Evolutionary conservation across 1,140 invertebrate genomes (phyloP).

Genomic region (Melipona quadrifasciata): DNA sequence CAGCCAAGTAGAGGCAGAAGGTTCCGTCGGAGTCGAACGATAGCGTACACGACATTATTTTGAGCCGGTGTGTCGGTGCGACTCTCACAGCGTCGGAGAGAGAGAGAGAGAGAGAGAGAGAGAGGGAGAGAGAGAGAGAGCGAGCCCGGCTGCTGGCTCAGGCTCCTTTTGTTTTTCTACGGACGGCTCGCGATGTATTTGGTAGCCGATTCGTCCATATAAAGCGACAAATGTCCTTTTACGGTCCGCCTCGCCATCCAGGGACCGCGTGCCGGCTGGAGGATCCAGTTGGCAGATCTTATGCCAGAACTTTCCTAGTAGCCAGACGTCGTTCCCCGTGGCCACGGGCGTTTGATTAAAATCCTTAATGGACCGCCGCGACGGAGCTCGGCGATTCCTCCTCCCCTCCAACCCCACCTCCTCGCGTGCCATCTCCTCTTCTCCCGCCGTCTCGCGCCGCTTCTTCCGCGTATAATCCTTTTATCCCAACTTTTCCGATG

Average conservation of each 20-base stretch:
- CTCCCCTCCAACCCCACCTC: background rate
- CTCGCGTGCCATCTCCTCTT: background rate
- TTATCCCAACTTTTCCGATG: conserved; percentile 24
- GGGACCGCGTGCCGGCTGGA: conserved; percentile 65
- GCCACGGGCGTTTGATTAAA: conserved; percentile 69
- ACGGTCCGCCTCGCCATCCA: conserved; percentile 71
- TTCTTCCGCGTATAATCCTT: conserved; percentile 14
- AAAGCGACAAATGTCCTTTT: conserved; percentile 78
- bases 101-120: conserved; percentile 17
- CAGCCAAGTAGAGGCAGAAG: background rate
- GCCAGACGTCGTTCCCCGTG: conserved; percentile 59
- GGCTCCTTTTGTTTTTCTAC: conserved; percentile 76
- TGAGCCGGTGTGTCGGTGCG: conserved; percentile 61
- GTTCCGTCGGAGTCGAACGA: conserved; percentile 14
- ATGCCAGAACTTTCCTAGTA: conserved; percentile 74
- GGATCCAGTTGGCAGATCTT: conserved; percentile 63
- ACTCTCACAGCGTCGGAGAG: conserved; percentile 45
- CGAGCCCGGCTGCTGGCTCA: conserved; percentile 39
- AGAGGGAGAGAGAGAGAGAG: background rate
- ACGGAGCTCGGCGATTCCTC: conserved; percentile 3
- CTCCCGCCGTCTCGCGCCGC: background rate
- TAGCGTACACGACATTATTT: conserved; percentile 68
- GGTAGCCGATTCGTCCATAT: conserved; percentile 76
- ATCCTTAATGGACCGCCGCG: conserved; percentile 50
- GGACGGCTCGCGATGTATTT: conserved; percentile 73